phyloP scores from a whole-genome alignment of 2,113 vertebrate genomes.

The Lota lota region DNA sequence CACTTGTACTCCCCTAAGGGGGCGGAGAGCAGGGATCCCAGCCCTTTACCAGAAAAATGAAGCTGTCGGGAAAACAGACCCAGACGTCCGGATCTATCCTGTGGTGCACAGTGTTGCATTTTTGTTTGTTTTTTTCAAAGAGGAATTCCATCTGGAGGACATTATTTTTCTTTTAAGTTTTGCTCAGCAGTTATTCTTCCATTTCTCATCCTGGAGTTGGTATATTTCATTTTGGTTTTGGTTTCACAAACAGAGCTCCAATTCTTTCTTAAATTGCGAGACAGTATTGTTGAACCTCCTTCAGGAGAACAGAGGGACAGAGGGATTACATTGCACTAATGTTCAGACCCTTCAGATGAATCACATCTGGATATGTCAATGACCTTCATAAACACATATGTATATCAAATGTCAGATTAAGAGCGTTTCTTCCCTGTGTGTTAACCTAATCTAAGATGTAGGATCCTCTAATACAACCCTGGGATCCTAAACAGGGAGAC shows the following conservation, averaged over 20 bases:
- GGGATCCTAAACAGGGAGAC: no score
- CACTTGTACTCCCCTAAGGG: constrained; percentile 55
- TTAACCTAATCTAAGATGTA: not conserved
- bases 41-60: constrained; percentile 58
- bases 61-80: constrained; percentile 44
- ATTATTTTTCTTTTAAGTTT: no score
- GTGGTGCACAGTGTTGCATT: constrained; percentile 24
- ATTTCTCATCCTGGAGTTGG: no score
- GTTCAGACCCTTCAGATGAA: no score
- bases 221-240: no score
- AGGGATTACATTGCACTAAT: no score
- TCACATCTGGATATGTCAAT: not conserved
- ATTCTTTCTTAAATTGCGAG: no score
- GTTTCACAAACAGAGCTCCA: no score
- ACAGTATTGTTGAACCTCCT: no score
- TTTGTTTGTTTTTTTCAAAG: not conserved
- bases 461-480: not conserved
- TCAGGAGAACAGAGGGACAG: no score
- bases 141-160: no score
- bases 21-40: constrained; percentile 50
- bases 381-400: not conserved
- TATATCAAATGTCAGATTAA: not conserved
- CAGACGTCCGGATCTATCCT: constrained; percentile 21
- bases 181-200: no score
- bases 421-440: not conserved